A percentile compares a stretch with the other conserved stretches of the same genome.
Conservation (phyloP, 2,888 invertebrate species). For the Crepidodera aurea region DNA sequence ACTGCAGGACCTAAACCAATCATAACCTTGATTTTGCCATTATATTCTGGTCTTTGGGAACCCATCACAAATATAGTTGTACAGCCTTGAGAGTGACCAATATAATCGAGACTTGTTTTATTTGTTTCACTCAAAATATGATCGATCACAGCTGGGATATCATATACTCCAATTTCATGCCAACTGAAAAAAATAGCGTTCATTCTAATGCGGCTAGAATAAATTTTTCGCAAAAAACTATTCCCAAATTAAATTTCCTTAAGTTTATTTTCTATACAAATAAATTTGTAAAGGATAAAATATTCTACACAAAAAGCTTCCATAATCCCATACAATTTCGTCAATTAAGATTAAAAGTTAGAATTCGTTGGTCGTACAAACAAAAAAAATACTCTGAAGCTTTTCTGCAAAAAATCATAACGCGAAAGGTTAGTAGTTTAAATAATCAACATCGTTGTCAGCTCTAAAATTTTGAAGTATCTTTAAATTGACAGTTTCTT, state of each 20-base stretch:
- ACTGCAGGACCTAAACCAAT: conserved; percentile 74
- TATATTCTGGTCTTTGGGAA: conserved; percentile 69
- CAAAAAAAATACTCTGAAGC: no score
- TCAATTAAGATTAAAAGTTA: no score
- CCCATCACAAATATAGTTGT: conserved; percentile 73
- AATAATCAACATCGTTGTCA: no score
- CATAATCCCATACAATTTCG: no score
- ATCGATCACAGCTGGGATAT: conserved; percentile 83
- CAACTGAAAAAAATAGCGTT: conserved; percentile 66
- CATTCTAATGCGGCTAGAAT: not conserved
- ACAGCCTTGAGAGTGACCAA: conserved; percentile 83
- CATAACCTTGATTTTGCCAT: conserved; percentile 70
- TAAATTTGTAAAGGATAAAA: not conserved
- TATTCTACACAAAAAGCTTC: no score
- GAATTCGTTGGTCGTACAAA: no score
- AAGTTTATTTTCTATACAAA: not conserved
- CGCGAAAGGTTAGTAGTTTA: no score
- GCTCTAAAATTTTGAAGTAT: no score
- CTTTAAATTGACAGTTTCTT: no score
- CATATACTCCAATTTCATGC: conserved; percentile 81
- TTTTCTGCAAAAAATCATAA: no score
- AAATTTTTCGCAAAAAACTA: not conserved
- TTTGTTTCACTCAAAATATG: conserved; percentile 68
- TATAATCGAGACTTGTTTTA: conserved; percentile 70
- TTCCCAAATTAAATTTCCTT: not conserved